Conservation (phyloP, 2,113 vertebrate genomes). For the Anoura caudifer region DNA sequence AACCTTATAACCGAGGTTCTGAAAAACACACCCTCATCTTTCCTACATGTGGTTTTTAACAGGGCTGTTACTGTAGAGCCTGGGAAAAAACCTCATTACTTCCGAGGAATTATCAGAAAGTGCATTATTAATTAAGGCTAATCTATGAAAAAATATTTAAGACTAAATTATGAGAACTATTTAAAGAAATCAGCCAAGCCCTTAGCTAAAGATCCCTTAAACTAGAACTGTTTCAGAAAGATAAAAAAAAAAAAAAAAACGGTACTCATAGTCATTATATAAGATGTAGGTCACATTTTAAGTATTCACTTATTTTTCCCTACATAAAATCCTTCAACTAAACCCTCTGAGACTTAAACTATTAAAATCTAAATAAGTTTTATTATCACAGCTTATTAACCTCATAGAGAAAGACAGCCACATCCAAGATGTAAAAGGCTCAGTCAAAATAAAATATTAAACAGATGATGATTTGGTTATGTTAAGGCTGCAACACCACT, state of each 20-base stretch:
- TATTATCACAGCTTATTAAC: background rate
- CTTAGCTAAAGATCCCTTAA: background rate
- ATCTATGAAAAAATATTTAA: background rate
- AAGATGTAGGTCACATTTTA: slow-evolving; percentile 58
- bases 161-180: background rate
- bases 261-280: slow-evolving; percentile 5
- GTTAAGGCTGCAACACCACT: background rate
- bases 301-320: background rate
- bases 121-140: background rate
- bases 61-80: background rate
- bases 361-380: background rate
- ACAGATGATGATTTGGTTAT: background rate
- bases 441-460: background rate
- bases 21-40: background rate
- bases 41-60: background rate
- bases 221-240: background rate
- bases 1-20: background rate
- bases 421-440: background rate
- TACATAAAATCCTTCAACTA: background rate
- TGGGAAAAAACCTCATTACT: background rate
- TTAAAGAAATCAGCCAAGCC: background rate
- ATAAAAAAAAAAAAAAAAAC: no score
- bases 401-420: background rate
- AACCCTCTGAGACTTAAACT: background rate
- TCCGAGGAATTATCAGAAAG: background rate